phyloP scores from a whole-genome alignment of 2,888 invertebrate species.

The Metacarcinus magister region DNA sequence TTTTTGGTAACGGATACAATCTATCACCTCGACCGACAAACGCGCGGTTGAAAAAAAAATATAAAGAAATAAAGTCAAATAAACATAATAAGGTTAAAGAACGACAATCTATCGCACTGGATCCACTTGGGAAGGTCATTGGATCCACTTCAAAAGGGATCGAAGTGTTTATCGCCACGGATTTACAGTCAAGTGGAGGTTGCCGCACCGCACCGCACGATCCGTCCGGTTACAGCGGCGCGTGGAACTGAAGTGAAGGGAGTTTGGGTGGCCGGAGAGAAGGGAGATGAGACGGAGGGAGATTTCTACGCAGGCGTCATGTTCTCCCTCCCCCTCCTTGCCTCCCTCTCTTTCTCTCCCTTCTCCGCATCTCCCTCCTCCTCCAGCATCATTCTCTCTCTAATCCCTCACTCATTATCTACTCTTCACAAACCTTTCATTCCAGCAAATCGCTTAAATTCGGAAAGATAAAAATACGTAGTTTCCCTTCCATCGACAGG shows the following conservation, averaged over 20 bases:
- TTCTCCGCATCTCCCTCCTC: background rate
- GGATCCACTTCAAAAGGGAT: constrained; percentile 12
- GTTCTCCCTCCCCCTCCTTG: background rate
- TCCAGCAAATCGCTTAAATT: background rate
- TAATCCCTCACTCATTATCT: background rate
- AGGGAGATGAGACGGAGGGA: constrained; percentile 38
- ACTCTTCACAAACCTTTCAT: background rate
- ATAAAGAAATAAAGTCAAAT: background rate
- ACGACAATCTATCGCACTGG: background rate
- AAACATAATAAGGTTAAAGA: background rate
- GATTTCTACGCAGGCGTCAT: constrained; percentile 44
- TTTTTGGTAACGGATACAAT: background rate
- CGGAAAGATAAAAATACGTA: background rate
- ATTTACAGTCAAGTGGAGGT: background rate
- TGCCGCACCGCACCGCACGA: background rate
- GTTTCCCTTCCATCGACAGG: too few relatives aligned
- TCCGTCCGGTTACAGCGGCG: background rate
- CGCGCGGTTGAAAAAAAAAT: background rate
- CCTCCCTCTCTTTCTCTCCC: constrained; percentile 10
- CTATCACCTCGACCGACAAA: background rate
- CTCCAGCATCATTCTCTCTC: background rate
- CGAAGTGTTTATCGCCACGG: background rate
- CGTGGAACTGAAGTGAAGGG: background rate
- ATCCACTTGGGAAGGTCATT: background rate
- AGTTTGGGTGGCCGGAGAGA: background rate